Percentiles rank a stretch among this genome's conserved stretches.
Evolutionary conservation across 1,140 invertebrate species (phyloP).

Genomic region (Bombus impatiens): DNA sequence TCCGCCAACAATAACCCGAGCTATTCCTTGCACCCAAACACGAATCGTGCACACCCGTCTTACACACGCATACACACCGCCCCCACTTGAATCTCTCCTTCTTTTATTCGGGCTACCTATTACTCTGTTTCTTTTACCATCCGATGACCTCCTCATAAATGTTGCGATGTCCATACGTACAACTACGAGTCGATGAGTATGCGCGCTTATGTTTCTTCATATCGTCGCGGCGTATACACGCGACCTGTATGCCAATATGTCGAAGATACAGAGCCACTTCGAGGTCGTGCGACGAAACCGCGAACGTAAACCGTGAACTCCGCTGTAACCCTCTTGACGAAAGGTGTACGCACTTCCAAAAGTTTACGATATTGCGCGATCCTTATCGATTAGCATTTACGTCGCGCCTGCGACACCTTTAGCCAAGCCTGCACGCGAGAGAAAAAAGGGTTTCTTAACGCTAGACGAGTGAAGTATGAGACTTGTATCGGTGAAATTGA

Average conservation of each 20-base stretch:
- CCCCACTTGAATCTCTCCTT: constrained; percentile 63
- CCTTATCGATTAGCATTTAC: constrained; percentile 48
- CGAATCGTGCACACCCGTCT: constrained; percentile 35
- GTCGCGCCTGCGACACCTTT: neutral
- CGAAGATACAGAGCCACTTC: constrained; percentile 56
- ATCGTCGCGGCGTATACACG: constrained; percentile 73
- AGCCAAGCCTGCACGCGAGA: neutral
- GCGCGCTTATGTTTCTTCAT: constrained; percentile 77
- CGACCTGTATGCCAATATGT: constrained; percentile 78
- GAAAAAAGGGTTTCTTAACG: neutral
- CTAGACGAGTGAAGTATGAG: neutral
- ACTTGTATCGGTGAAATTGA: too few species aligned
- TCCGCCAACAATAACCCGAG: constrained; percentile 56
- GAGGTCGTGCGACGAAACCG: constrained; percentile 60
- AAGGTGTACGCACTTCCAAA: constrained; percentile 1
- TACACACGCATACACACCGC: constrained; percentile 45
- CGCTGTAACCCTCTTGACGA: neutral
- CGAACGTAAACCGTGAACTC: constrained; percentile 10
- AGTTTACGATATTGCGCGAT: constrained; percentile 34
- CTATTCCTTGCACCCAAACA: constrained; percentile 67
- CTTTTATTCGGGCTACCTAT: constrained; percentile 21
- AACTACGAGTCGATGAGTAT: constrained; percentile 38
- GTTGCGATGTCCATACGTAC: constrained; percentile 64
- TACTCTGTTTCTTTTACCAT: constrained; percentile 39
- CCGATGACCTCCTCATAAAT: constrained; percentile 76